Evolutionary conservation across 2,888 invertebrate species (phyloP), one percentile per base, ranked within the genome.

Genomic region (Drosophila subsilvestris): DNA sequence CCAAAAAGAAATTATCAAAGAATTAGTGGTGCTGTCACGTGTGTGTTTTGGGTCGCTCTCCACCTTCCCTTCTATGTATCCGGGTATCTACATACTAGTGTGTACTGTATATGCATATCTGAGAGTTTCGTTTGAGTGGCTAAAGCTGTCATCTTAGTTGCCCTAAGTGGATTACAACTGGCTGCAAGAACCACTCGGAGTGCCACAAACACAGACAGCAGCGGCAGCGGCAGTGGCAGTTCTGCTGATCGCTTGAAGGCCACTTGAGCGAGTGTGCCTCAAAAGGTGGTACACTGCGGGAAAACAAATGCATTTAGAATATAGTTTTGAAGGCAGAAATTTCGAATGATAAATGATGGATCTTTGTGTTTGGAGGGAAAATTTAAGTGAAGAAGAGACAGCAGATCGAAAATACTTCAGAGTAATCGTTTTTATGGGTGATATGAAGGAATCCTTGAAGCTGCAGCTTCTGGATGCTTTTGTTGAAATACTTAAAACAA

Each of bases 1-100:
- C 70, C 65, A 59, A 74, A 78, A 79, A 69, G 66, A 79, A 79
- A 82, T 85, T 82, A 85, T 74, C 74, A 80, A 80, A 76, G 81
- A 82, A 82, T 85, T 80, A 82, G 70, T 68, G 74, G 25, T 27
- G 70, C 58, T 78, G 78, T 76, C 78, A 80, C 78, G 75, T 74
- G 63, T 67, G 59, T 63, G 45, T 45, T 29, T 29, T 27, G 48
- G 14, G 29, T 43, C 17, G 3, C 10, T 47, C 22, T 48, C 17
- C 22, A 45, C 17, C 54, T 45, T 22, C 50, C 32, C 12, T 6
- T 67, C 20, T n/a, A 0, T 14, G 25, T 7, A 29, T 50, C 14
- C 25, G 3, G 27, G 17, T 43, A 44, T 22, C 14, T 20, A 32
- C 18, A 29, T 32, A 51, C 29, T n/a, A 25, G 25, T 37, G 10